These are phyloP conservation scores for Nerophis lumbriciformis DNA, from an alignment of 2,113 vertebrate species.

Conservation along the genomic window DNA sequence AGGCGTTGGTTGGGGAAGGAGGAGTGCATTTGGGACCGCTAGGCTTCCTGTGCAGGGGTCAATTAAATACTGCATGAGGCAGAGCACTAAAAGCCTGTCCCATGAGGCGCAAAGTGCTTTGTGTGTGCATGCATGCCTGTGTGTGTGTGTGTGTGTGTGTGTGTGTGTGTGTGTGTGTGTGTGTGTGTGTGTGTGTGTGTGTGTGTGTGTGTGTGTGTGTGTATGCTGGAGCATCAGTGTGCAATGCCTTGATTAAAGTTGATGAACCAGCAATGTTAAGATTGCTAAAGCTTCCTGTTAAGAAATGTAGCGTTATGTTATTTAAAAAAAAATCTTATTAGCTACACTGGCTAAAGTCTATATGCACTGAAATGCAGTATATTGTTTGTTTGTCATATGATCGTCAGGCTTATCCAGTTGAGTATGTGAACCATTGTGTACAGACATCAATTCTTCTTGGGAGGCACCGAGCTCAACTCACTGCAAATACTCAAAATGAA, in stretches of 20 bases:
- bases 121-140: conserved; percentile 37
- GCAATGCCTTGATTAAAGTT: conserved; percentile 72
- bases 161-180: conserved; percentile 32
- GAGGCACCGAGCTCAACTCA: neutral
- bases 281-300: conserved; percentile 37
- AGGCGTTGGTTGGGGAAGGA: conserved; percentile 46
- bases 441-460: neutral
- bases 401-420: conserved; percentile 7
- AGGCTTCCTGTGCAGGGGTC: conserved; percentile 75
- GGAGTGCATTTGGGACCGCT: conserved; percentile 71
- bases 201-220: conserved; percentile 14
- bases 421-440: conserved; percentile 7
- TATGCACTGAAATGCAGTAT: neutral
- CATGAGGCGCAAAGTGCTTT: conserved; percentile 68
- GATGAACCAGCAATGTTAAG: conserved; percentile 68
- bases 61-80: conserved; percentile 82
- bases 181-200: conserved; percentile 28
- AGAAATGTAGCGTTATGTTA: neutral
- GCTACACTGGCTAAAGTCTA: neutral
- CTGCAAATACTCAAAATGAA: neutral
- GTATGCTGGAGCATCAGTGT: conserved; percentile 43
- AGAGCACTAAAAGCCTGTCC: conserved; percentile 79
- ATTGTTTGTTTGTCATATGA: neutral
- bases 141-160: conserved; percentile 28
- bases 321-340: neutral